phyloP scores from a whole-genome alignment of 2,888 invertebrate species.

The Endomychus coccineus region DNA sequence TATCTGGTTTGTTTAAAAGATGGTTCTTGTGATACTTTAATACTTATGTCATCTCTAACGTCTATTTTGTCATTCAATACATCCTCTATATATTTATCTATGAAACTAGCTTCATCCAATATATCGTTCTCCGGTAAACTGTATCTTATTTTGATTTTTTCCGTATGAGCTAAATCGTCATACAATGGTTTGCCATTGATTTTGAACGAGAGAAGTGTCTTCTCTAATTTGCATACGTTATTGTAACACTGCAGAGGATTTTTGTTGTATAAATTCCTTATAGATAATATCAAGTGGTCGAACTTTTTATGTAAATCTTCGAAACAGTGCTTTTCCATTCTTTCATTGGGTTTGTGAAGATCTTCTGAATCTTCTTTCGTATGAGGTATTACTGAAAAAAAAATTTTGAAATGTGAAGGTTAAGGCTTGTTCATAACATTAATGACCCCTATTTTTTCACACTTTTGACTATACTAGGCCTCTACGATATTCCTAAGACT shows the following conservation, averaged over 20 bases:
- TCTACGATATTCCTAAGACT: neutral
- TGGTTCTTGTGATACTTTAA: conserved; percentile 22
- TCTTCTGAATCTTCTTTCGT: neutral
- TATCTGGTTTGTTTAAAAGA: conserved; percentile 13
- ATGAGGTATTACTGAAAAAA: neutral
- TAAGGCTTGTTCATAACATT: conserved; percentile 2
- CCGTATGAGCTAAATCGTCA: conserved; percentile 24
- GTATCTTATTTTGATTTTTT: conserved; percentile 26
- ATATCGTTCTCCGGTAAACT: conserved; percentile 19
- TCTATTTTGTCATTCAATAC: conserved; percentile 26
- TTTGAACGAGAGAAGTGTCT: conserved; percentile 29
- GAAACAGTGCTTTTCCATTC: conserved; percentile 20
- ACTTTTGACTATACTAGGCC: too few species aligned
- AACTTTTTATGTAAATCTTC: conserved; percentile 24
- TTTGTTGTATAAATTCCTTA: conserved; percentile 24
- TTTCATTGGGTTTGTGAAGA: conserved; percentile 18
- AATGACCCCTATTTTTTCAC: too few species aligned
- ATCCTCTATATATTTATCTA: conserved; percentile 27
- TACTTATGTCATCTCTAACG: conserved; percentile 21
- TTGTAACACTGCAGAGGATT: conserved; percentile 22
- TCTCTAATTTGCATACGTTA: conserved; percentile 28
- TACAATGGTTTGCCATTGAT: conserved; percentile 31
- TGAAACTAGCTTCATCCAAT: conserved; percentile 2
- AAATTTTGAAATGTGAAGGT: neutral
- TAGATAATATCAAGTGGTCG: conserved; percentile 23